A percentile compares a stretch with the other conserved stretches of the same genome.
These are phyloP conservation scores for Metalampra italica DNA, from an alignment of 2,888 invertebrate genomes.

Conservation along the genomic window DNA sequence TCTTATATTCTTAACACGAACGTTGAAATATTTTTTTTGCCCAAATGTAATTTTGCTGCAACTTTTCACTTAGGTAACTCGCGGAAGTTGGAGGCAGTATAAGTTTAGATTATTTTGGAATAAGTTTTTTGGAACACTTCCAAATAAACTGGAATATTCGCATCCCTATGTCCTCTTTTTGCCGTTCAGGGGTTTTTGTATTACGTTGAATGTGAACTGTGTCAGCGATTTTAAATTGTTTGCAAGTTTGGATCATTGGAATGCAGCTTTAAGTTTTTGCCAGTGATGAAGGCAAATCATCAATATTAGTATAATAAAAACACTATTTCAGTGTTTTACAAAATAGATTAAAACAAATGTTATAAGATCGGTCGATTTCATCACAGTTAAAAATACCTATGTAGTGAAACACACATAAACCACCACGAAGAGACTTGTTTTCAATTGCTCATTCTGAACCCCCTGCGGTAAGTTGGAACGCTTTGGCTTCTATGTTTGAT, in stretches of 20 bases:
- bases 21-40: slow-evolving; percentile 31
- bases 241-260: slow-evolving; percentile 1
- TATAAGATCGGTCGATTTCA: too few species aligned
- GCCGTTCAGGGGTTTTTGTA: background rate
- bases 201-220: slow-evolving; percentile 14
- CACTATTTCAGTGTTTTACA: too few species aligned
- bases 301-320: background rate
- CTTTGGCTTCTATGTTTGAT: slow-evolving; percentile 26
- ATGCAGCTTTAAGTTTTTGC: too few species aligned
- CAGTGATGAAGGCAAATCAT: background rate
- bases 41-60: slow-evolving; percentile 57
- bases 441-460: slow-evolving; percentile 22
- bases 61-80: slow-evolving; percentile 64
- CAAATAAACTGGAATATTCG: slow-evolving; percentile 37
- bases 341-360: too few species aligned
- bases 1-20: slow-evolving; percentile 61
- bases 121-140: slow-evolving; percentile 60
- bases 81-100: slow-evolving; percentile 28
- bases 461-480: slow-evolving; percentile 21
- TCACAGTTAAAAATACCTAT: too few species aligned
- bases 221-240: slow-evolving; percentile 22
- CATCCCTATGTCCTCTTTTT: slow-evolving; percentile 9
- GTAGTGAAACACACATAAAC: too few species aligned
- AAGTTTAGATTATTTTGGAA: slow-evolving; percentile 23
- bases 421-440: slow-evolving; percentile 10